These are phyloP conservation scores for Penaeus monodon DNA, from an alignment of 2,888 invertebrate genomes.

Conservation along the genomic window DNA sequence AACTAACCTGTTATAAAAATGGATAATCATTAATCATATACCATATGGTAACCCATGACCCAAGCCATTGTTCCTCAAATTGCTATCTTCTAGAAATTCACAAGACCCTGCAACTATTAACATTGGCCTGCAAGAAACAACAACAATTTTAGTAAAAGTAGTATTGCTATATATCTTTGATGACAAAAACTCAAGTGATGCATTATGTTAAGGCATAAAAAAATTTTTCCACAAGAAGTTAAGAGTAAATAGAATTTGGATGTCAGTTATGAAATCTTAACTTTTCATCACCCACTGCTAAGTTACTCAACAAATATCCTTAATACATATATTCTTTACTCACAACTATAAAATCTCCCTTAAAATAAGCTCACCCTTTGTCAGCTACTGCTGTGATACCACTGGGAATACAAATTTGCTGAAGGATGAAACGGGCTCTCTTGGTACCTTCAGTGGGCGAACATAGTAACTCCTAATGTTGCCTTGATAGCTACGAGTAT, in stretches of 20 bases:
- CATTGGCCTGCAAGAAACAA: constrained; percentile 30
- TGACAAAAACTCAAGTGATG: too few relatives aligned
- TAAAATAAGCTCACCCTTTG: constrained; percentile 27
- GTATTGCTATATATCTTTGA: neutral
- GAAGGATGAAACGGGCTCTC: constrained; percentile 76
- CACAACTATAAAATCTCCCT: too few relatives aligned
- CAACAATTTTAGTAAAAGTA: neutral
- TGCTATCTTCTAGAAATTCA: constrained; percentile 46
- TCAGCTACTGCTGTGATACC: constrained; percentile 77
- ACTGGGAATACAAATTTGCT: constrained; percentile 73
- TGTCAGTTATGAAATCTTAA: too few relatives aligned
- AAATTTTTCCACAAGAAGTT: too few relatives aligned
- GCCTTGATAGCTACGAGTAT: constrained; percentile 78
- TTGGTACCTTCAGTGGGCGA: constrained; percentile 77
- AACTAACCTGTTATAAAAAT: constrained; percentile 74
- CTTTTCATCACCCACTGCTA: too few relatives aligned
- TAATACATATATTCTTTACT: too few relatives aligned
- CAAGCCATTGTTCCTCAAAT: constrained; percentile 53
- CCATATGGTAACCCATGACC: constrained; percentile 80
- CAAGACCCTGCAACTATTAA: constrained; percentile 57
- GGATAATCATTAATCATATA: constrained; percentile 80
- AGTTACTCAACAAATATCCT: too few relatives aligned
- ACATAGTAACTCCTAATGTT: constrained; percentile 77
- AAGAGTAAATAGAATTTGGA: too few relatives aligned
- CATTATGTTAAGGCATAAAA: too few relatives aligned